These are phyloP conservation scores for Callimorpha dominula DNA, from an alignment of 2,888 invertebrate species.

Conservation along the genomic window DNA sequence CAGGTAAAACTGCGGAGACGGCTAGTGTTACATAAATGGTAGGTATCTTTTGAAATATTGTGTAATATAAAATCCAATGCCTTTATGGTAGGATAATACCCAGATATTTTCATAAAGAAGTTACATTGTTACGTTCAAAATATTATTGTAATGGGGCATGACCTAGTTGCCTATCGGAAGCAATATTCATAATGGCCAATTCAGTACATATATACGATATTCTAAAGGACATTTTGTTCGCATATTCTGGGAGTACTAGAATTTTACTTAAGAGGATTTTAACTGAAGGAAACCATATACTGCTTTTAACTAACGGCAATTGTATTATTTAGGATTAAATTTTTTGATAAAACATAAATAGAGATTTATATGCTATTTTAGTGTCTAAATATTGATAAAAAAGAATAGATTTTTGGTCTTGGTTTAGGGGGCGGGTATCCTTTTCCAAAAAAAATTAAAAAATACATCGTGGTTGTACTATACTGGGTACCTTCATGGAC, in stretches of 20 bases:
- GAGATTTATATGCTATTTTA: no score
- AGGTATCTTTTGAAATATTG: constrained; percentile 27
- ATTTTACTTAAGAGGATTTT: neutral
- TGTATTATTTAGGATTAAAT: no score
- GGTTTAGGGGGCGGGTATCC: no score
- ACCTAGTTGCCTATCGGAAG: neutral
- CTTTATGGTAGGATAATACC: constrained; percentile 11
- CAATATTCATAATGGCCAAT: constrained; percentile 6
- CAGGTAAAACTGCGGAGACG: no score
- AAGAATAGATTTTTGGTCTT: no score
- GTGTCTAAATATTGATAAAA: no score
- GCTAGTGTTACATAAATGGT: constrained; percentile 4
- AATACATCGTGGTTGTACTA: no score
- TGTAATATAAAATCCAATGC: constrained; percentile 31
- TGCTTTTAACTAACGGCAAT: no score
- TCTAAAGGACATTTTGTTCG: neutral
- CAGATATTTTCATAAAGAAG: constrained; percentile 1
- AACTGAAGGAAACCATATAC: no score
- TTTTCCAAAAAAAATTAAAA: neutral
- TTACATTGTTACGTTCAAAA: constrained; percentile 4
- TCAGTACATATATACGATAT: neutral
- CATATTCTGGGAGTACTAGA: neutral
- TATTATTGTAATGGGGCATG: constrained; percentile 7
- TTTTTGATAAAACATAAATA: no score
- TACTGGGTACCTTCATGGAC: no score